Evolutionary conservation across 30 jellyfish, hydroid and myxozoan genomes (phyloP).

Genomic region (Catostylus mosaicus): DNA sequence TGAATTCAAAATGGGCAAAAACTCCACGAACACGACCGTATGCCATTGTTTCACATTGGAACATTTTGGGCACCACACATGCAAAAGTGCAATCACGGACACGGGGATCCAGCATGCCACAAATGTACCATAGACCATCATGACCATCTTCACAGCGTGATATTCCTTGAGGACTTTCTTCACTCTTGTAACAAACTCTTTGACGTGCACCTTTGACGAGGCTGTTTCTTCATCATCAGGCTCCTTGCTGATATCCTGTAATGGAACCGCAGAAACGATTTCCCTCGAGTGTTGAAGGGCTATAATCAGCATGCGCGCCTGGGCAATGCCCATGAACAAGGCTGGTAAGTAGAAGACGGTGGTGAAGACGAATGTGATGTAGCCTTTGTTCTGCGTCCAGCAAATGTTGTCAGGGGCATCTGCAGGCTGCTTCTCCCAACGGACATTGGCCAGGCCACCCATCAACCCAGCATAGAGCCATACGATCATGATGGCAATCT

Average conservation of each 20-base stretch:
- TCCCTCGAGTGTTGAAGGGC: conserved; percentile 84
- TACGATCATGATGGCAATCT: conserved; percentile 53
- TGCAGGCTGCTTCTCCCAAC: conserved; percentile 48
- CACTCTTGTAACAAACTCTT: conserved; percentile 40
- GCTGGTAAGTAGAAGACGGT: conserved; percentile 82
- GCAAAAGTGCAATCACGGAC: conserved; percentile 56
- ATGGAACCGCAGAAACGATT: conserved; percentile 52
- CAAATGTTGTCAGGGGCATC: conserved; percentile 17
- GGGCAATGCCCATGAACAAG: conserved; percentile 82
- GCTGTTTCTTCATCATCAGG: conserved; percentile 9
- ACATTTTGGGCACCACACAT: conserved; percentile 64
- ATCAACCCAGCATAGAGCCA: conserved; percentile 84
- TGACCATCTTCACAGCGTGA: conserved; percentile 76
- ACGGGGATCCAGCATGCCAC: conserved; percentile 91
- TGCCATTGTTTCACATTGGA: conserved; percentile 62
- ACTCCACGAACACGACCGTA: conserved; percentile 56
- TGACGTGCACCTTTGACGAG: conserved; percentile 19
- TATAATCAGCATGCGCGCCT: conserved; percentile 67
- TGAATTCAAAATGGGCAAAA: conserved; percentile 79
- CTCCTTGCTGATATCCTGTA: conserved; percentile 34
- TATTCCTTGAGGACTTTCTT: conserved; percentile 54
- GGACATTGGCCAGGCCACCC: conserved; percentile 74
- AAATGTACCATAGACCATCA: conserved; percentile 87
- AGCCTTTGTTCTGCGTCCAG: conserved; percentile 41
- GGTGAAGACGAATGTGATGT: conserved; percentile 52